Evolutionary conservation across 2,113 vertebrate genomes (phyloP).

Genomic region (Capreolus pygargus): DNA sequence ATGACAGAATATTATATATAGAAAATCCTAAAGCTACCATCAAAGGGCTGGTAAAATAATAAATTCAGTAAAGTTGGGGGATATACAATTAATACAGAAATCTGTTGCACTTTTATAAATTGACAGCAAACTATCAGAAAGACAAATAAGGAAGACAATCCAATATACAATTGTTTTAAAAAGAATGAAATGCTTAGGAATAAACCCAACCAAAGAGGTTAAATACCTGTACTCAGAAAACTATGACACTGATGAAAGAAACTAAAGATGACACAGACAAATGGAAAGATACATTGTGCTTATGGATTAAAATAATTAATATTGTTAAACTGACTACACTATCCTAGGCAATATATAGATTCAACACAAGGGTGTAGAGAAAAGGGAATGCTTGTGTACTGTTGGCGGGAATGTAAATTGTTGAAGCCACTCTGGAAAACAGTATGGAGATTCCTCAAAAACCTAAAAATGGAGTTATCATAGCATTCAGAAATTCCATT

Average conservation of each 20-base stretch:
- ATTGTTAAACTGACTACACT: not conserved
- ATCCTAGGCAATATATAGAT: not conserved
- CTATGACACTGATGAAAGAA: not conserved
- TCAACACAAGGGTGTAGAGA: not conserved
- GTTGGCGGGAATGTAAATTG: not conserved
- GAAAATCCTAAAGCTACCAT: not conserved
- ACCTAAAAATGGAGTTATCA: not conserved
- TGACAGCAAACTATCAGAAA: not conserved
- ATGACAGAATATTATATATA: not conserved
- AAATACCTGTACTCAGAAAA: not conserved
- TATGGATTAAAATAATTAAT: not conserved
- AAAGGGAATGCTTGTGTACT: not conserved
- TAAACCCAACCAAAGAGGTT: not conserved
- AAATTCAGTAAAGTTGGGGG: not conserved
- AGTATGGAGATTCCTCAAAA: not conserved
- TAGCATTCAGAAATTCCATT: not conserved
- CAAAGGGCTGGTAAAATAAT: not conserved
- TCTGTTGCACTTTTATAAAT: not conserved
- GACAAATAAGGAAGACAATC: not conserved
- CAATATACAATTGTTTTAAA: not conserved
- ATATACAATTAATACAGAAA: not conserved
- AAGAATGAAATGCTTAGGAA: not conserved
- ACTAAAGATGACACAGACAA: not conserved
- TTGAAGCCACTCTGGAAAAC: not conserved
- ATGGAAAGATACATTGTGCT: not conserved